Conservation (phyloP, 1,140 invertebrate genomes). For the Neodiprion virginianus region DNA sequence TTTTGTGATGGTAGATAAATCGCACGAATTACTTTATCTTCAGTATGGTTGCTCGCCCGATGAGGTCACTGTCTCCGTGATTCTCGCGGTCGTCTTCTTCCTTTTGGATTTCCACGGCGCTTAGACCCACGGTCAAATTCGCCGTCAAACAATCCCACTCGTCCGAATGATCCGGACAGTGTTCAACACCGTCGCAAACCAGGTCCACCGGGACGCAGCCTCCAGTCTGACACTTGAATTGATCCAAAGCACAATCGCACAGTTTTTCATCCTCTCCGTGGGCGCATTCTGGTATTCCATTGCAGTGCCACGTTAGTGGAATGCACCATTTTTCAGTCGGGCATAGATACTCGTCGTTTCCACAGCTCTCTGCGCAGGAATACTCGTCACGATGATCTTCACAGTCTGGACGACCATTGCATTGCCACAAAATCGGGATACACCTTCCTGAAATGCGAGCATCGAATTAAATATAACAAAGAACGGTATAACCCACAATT, state of each 20-base stretch:
- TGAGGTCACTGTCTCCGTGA: constrained; percentile 10
- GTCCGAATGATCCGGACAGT: constrained; percentile 71
- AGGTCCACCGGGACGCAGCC: constrained; percentile 65
- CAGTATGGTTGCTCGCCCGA: constrained; percentile 31
- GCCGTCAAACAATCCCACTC: constrained; percentile 66
- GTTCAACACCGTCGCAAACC: constrained; percentile 67
- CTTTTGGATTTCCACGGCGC: constrained; percentile 21
- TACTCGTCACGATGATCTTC: constrained; percentile 70
- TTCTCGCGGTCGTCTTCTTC: constrained; percentile 25
- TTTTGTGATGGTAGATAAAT: constrained; percentile 8
- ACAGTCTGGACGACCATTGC: constrained; percentile 75
- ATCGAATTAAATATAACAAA: constrained; percentile 17
- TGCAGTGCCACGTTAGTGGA: constrained; percentile 67
- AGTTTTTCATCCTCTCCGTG: constrained; percentile 72
- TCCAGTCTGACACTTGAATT: constrained; percentile 67
- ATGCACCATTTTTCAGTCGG: constrained; percentile 65
- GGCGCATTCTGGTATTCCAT: constrained; percentile 68
- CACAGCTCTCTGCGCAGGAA: constrained; percentile 64
- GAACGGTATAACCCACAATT: no score
- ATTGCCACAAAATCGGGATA: constrained; percentile 67
- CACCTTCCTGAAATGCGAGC: constrained; percentile 55
- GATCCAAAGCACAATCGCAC: constrained; percentile 64
- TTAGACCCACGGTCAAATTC: constrained; percentile 37
- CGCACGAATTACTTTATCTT: constrained; percentile 46
- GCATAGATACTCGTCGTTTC: constrained; percentile 66